phyloP scores from a whole-genome alignment of 53 echinoderm and acorn worm species.

The Patiria pectinifera region DNA sequence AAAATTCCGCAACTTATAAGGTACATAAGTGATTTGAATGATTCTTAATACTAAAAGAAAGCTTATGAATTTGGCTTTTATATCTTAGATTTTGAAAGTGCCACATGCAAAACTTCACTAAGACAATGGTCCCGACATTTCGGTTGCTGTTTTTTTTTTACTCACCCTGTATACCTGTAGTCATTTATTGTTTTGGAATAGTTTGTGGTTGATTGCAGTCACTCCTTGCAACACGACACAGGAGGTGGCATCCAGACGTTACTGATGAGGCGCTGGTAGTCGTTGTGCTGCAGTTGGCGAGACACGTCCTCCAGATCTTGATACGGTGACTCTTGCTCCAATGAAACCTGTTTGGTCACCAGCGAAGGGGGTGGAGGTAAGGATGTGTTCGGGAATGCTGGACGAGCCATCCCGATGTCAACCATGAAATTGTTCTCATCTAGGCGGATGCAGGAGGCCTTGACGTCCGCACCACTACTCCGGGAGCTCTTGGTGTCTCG shows the following conservation, averaged over 20 bases:
- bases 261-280: slow-evolving; percentile 54
- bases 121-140: no score
- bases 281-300: slow-evolving; percentile 37
- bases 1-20: no score
- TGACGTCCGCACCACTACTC: background rate
- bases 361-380: background rate
- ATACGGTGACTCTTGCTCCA: slow-evolving; percentile 43
- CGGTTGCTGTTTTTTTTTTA: no score
- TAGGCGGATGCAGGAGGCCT: background rate
- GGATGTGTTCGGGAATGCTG: background rate
- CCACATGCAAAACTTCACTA: no score
- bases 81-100: no score
- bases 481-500: slow-evolving; percentile 16
- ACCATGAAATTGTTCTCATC: slow-evolving; percentile 18
- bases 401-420: background rate
- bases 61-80: no score
- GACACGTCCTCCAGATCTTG: slow-evolving; percentile 53
- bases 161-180: no score
- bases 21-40: no score
- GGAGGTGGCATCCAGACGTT: slow-evolving; percentile 58
- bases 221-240: background rate
- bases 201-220: background rate
- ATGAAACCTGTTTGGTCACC: slow-evolving; percentile 30
- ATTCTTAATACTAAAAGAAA: no score
- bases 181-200: no score